These are phyloP conservation scores for Syrphus vitripennis DNA, from an alignment of 2,888 invertebrate genomes.

Conservation along the genomic window DNA sequence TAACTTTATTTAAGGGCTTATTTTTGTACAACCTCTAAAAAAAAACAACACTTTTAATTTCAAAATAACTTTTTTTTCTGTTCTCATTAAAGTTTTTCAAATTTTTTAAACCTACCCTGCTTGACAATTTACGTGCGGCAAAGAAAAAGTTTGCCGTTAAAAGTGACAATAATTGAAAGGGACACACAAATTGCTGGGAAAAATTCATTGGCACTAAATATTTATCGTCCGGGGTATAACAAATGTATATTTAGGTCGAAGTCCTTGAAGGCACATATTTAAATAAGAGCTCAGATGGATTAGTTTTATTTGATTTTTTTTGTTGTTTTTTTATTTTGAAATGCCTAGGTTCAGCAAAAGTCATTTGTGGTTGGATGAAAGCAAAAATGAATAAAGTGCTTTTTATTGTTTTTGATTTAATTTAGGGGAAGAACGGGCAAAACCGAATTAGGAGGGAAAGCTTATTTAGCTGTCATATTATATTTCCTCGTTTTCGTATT, in stretches of 20 bases:
- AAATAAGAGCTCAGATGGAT: conserved; percentile 24
- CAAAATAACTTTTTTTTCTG: not conserved
- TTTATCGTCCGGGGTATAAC: conserved; percentile 39
- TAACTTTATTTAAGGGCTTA: not conserved
- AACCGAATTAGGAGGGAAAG: not conserved
- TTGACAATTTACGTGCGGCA: not conserved
- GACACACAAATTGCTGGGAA: not conserved
- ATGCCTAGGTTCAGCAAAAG: not conserved
- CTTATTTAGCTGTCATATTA: too few relatives aligned
- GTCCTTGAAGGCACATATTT: not conserved
- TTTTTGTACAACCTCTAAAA: not conserved
- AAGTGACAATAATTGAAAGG: conserved; percentile 42
- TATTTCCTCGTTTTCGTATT: too few relatives aligned
- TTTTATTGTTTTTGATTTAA: not conserved
- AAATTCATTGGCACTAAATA: conserved; percentile 29
- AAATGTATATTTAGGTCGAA: conserved; percentile 29
- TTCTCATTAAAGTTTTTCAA: conserved; percentile 19
- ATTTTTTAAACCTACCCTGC: too few relatives aligned
- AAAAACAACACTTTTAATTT: not conserved
- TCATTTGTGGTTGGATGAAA: not conserved
- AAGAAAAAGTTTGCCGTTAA: conserved; percentile 15
- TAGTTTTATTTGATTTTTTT: conserved; percentile 15
- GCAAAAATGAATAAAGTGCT: conserved; percentile 15
- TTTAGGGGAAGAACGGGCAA: not conserved
- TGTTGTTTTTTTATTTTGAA: too few relatives aligned